phyloP scores from a whole-genome alignment of 2,113 vertebrate genomes.

The Struthio camelus region DNA sequence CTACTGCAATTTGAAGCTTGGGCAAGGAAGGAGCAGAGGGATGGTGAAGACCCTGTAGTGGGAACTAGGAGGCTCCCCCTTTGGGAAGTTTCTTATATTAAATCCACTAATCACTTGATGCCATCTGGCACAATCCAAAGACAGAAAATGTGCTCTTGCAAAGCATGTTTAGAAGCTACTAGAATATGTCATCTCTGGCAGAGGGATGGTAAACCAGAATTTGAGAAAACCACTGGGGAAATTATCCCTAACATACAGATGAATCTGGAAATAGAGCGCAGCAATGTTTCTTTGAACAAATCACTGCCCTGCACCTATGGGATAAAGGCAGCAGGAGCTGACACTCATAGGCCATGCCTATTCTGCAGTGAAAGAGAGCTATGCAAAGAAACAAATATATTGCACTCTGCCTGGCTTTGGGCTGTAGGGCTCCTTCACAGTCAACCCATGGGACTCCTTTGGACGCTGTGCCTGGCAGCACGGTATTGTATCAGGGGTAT shows the following conservation, averaged over 20 bases:
- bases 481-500: neutral
- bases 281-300: neutral
- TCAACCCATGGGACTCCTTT: neutral
- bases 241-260: conserved; percentile 29
- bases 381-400: neutral
- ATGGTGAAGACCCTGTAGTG: neutral
- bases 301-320: accelerated
- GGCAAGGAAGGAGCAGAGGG: neutral
- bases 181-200: neutral
- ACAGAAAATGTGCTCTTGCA: neutral
- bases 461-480: neutral
- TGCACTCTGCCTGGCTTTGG: neutral
- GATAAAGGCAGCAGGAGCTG: neutral
- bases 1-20: conserved; percentile 34
- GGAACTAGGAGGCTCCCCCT: neutral
- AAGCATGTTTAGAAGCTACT: conserved; percentile 31
- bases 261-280: neutral
- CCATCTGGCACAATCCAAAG: conserved; percentile 28
- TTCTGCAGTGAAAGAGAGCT: neutral
- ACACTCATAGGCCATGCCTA: neutral
- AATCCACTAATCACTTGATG: conserved; percentile 40
- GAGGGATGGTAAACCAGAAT: neutral
- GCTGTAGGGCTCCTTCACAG: neutral
- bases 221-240: conserved; percentile 23
- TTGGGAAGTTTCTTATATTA: conserved; percentile 27